Evolutionary conservation across 2,797 vertebrate species (phyloP).

Genomic region (Ciconia nigra): DNA sequence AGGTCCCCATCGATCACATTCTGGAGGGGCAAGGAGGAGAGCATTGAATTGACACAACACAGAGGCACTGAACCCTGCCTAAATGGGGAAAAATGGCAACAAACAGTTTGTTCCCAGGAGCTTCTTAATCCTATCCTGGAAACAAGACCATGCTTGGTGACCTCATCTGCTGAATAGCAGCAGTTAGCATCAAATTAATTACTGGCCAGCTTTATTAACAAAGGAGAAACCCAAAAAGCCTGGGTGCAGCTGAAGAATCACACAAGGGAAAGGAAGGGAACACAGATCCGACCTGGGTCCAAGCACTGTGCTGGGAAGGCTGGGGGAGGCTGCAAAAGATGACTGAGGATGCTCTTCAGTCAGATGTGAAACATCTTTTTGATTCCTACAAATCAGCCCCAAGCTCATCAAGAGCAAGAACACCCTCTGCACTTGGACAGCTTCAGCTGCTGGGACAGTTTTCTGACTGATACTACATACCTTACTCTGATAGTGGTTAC

Average conservation of each 20-base stretch:
- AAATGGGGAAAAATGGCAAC: neutral
- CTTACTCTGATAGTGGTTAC: neutral
- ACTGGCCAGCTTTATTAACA: neutral
- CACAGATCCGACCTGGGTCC: rapidly evolving
- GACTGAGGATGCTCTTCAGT: neutral
- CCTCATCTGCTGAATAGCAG: slow-evolving; percentile 42
- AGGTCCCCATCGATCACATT: slow-evolving; percentile 98
- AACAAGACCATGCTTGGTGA: neutral
- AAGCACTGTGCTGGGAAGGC: neutral
- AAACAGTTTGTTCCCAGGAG: slow-evolving; percentile 1
- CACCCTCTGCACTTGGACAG: neutral
- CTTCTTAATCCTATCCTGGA: slow-evolving; percentile 7
- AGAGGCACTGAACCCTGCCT: slow-evolving; percentile 25
- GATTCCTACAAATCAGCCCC: neutral
- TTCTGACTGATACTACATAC: neutral
- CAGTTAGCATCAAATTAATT: slow-evolving; percentile 19
- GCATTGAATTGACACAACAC: neutral
- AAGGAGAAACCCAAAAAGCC: neutral
- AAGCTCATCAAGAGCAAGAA: neutral
- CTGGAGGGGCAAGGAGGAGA: slow-evolving; percentile 65
- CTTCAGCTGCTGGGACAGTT: neutral
- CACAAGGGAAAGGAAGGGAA: neutral
- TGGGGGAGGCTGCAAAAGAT: neutral
- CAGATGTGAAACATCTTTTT: neutral
- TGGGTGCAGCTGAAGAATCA: neutral